Evolutionary conservation across 2,888 invertebrate species (phyloP).

Genomic region (Clusia tigrina): DNA sequence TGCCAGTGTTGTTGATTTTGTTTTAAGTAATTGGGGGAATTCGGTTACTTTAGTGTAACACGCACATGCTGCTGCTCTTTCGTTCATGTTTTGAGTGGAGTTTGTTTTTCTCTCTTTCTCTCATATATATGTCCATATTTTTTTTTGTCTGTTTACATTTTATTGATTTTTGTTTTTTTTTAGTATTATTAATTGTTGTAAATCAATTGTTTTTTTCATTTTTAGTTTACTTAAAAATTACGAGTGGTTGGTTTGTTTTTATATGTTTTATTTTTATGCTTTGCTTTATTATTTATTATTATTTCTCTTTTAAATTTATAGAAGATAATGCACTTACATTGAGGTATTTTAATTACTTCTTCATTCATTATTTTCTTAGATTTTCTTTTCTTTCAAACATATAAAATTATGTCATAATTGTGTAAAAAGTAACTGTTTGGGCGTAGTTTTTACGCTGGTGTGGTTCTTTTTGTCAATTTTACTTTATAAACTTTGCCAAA

Average conservation of each 20-base stretch:
- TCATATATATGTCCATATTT: too few species aligned
- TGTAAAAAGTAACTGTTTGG: background rate
- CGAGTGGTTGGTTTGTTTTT: constrained; percentile 12
- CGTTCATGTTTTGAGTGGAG: background rate
- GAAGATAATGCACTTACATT: constrained; percentile 58
- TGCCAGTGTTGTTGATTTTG: background rate
- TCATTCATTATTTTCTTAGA: constrained; percentile 41
- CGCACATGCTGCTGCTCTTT: background rate
- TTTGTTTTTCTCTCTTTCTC: too few species aligned
- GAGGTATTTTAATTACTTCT: constrained; percentile 57
- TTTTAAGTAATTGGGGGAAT: background rate
- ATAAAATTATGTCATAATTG: background rate
- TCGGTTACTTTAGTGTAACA: background rate
- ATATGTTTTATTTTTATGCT: constrained; percentile 17
- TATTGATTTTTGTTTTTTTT: constrained; percentile 14
- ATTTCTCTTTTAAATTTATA: constrained; percentile 32
- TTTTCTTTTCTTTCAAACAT: constrained; percentile 24
- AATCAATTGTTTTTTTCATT: constrained; percentile 6
- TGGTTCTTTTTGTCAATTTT: constrained; percentile 20
- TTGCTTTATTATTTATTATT: constrained; percentile 16
- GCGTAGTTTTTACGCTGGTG: background rate
- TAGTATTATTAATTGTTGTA: constrained; percentile 12
- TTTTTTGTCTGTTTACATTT: constrained; percentile 7
- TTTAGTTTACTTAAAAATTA: constrained; percentile 7
- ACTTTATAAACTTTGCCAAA: constrained; percentile 23